Evolutionary conservation across 2,113 vertebrate species (phyloP).

Genomic region (Melanerpes aurifrons): DNA sequence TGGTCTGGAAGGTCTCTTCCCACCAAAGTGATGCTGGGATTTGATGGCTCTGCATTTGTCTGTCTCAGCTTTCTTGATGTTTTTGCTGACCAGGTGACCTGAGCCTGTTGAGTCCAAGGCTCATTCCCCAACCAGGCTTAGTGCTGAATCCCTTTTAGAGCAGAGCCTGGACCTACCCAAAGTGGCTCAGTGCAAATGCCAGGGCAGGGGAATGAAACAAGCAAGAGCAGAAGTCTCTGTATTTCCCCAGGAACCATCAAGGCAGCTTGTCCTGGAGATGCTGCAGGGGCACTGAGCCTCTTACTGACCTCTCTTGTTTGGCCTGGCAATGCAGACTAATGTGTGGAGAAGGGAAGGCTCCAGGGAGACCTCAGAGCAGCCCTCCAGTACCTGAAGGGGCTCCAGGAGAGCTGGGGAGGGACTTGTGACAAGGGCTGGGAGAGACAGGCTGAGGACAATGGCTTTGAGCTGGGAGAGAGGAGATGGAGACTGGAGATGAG

Average conservation of each 20-base stretch:
- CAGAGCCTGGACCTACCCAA: neutral
- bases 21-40: too few relatives aligned
- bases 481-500: too few relatives aligned
- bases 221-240: neutral
- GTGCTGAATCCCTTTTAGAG: neutral
- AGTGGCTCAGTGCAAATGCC: neutral
- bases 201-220: conserved; percentile 2
- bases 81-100: neutral
- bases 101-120: neutral
- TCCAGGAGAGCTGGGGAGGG: too few relatives aligned
- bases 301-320: neutral
- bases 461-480: too few relatives aligned
- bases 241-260: neutral
- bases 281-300: neutral
- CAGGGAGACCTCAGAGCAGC: too few relatives aligned
- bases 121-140: neutral
- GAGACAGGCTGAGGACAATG: too few relatives aligned
- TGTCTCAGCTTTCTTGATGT: neutral
- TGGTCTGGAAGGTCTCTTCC: too few relatives aligned
- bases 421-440: too few relatives aligned
- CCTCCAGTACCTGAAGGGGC: too few relatives aligned
- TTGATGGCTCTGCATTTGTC: neutral
- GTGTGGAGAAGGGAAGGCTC: too few relatives aligned
- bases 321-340: neutral
- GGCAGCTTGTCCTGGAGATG: neutral